Evolutionary conservation across 2,888 invertebrate genomes (phyloP).

Genomic region (Xiphydria camelus): DNA sequence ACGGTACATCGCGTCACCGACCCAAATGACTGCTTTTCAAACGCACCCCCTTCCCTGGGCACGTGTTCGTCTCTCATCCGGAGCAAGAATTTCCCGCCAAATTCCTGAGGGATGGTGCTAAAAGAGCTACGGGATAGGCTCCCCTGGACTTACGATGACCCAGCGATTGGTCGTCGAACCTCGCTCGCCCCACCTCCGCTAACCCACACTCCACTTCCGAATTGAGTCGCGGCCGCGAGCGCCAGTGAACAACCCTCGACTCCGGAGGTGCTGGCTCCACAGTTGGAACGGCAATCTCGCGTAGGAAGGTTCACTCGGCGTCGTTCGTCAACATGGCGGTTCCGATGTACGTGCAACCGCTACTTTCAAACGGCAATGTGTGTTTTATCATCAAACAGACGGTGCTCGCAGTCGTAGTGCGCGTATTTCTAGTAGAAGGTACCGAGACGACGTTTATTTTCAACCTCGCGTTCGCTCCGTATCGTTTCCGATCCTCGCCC

Average conservation of each 20-base stretch:
- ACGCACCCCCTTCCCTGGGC: no score
- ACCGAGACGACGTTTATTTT: no score
- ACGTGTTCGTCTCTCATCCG: slow-evolving; percentile 35
- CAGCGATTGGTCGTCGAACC: slow-evolving; percentile 6
- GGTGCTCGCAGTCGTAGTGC: slow-evolving; percentile 25
- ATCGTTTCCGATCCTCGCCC: slow-evolving; percentile 5
- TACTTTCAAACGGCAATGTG: slow-evolving; percentile 23
- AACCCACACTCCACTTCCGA: not conserved
- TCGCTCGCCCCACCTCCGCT: slow-evolving; percentile 7
- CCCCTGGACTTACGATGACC: not conserved
- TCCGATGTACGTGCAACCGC: slow-evolving; percentile 19
- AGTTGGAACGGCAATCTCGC: slow-evolving; percentile 38
- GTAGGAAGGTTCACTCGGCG: slow-evolving; percentile 21
- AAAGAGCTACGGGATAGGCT: not conserved
- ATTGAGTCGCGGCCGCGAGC: slow-evolving; percentile 1
- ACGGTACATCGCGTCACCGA: no score
- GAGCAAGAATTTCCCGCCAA: slow-evolving; percentile 35
- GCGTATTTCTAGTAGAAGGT: slow-evolving; percentile 33
- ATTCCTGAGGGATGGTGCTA: slow-evolving; percentile 15
- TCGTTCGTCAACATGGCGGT: slow-evolving; percentile 26
- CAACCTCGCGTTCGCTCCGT: not conserved
- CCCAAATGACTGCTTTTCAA: no score
- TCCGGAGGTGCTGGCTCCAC: slow-evolving; percentile 6
- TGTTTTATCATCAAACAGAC: slow-evolving; percentile 18
- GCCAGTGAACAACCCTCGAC: not conserved